A percentile compares a stretch with the other conserved stretches of the same genome.
Evolutionary conservation across 2,888 invertebrate species (phyloP).

Genomic region (Drosophila algonquin): DNA sequence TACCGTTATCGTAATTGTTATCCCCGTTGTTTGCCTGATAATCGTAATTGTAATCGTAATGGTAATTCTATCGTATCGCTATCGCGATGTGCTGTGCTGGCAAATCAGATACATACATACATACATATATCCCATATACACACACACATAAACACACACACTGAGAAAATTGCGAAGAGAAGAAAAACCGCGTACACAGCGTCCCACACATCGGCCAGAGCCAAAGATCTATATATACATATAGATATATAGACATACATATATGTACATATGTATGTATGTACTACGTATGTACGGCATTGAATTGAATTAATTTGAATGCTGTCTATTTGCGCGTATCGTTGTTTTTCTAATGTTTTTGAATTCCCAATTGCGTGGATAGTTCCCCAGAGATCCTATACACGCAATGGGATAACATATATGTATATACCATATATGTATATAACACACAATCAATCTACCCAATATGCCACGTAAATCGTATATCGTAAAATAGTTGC

Average conservation of each 20-base stretch:
- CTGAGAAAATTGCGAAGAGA: background rate
- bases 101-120: background rate
- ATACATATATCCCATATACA: background rate
- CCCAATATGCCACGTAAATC: background rate
- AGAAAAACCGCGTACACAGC: background rate
- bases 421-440: slow-evolving; percentile 9
- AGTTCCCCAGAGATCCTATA: slow-evolving; percentile 11
- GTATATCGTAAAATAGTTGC: background rate
- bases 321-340: slow-evolving; percentile 75
- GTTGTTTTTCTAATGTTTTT: slow-evolving; percentile 62
- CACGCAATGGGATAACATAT: slow-evolving; percentile 36
- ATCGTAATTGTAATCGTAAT: slow-evolving; percentile 16
- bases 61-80: slow-evolving; percentile 16
- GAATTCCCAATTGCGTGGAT: slow-evolving; percentile 37
- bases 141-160: background rate
- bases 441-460: slow-evolving; percentile 12
- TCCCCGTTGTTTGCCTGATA: background rate
- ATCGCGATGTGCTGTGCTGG: slow-evolving; percentile 39
- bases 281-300: slow-evolving; percentile 4
- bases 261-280: background rate
- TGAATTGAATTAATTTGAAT: slow-evolving; percentile 66
- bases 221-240: slow-evolving; percentile 17
- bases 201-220: slow-evolving; percentile 24
- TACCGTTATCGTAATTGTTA: slow-evolving; percentile 8
- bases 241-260: slow-evolving; percentile 7